These are phyloP conservation scores for Pyrrhura leucotis DNA, from an alignment of 2,797 vertebrate species.

Conservation along the genomic window DNA sequence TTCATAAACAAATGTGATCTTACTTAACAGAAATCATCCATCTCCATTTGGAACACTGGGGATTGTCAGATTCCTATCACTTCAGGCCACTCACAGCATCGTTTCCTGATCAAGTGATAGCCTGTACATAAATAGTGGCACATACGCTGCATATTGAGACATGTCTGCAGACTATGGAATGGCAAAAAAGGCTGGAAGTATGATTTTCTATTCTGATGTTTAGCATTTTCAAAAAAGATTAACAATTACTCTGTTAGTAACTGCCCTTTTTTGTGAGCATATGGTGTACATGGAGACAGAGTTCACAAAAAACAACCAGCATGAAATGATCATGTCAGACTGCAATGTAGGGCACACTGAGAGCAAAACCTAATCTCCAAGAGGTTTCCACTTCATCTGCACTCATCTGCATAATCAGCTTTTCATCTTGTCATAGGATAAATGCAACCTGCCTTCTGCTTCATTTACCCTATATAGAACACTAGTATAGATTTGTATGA, in stretches of 20 bases:
- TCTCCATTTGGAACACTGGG: not conserved
- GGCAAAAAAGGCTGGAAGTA: not conserved
- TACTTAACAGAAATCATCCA: not conserved
- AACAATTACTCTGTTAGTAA: not conserved
- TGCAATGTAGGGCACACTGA: constrained; percentile 78
- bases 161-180: not conserved
- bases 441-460: constrained; percentile 74
- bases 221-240: not conserved
- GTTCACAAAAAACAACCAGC: constrained; percentile 34
- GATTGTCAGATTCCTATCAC: not conserved
- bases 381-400: constrained; percentile 80
- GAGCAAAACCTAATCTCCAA: constrained; percentile 78
- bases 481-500: constrained; percentile 5
- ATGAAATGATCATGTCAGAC: constrained; percentile 58
- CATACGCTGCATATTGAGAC: not conserved
- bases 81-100: not conserved
- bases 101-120: fast-evolving
- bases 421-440: constrained; percentile 75
- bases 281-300: not conserved
- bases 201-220: not conserved
- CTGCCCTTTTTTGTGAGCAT: not conserved
- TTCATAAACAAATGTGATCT: not conserved
- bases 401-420: constrained; percentile 79
- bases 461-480: constrained; percentile 49
- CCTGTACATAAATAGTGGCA: not conserved